Evolutionary conservation across 2,797 vertebrate genomes (phyloP), one percentile per base, ranked within the genome.

Genomic region (Nasua narica): DNA sequence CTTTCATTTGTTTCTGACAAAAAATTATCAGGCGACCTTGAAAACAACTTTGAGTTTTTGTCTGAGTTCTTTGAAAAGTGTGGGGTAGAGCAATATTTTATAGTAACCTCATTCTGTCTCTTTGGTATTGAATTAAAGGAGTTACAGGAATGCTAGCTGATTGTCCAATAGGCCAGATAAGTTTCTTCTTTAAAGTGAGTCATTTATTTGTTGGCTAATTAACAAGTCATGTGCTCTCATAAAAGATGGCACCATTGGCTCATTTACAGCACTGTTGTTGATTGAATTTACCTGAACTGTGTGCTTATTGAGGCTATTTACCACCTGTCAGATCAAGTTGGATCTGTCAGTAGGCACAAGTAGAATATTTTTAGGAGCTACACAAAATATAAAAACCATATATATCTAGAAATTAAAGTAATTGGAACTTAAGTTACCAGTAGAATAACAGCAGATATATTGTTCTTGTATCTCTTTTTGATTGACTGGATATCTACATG

Each of bases 1-100:
- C 83, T 96, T 97, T 12, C 10, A 72, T 87, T 81, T 96, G 94
- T 96, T 95, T 70, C 35, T 83, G 67, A 70, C 56, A 78, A 46
- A n/a, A 96, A 94, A 90, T 96, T 93, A 88, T 67, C 94, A 79
- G 69, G 29, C 60, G 54, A 78, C 14, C 5, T 78, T 95, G 25
- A 56, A 84, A 94, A 0, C 21, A 72, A 19, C 77, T 60, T 76
- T 76, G 77, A 43, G 40, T 74, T 92, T 78, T 82, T 35, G 9
- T 78, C n/a, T 62, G 37, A 94, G 89, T 65, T 74, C 72, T 95
- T 97, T 60, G 76, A 0, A 19, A 92, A 52, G 11, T 93, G 12
- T 62, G 13, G 52, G 35, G 58, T 62, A 40, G 23, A 94, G 48
- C 43, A 37, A 9, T 94, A 76, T 95, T 97, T 97, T 96, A 78